Percentiles rank a stretch among this genome's conserved stretches.
phyloP scores from a whole-genome alignment of 2,797 vertebrate genomes.

The Enteromius paludinosus region DNA sequence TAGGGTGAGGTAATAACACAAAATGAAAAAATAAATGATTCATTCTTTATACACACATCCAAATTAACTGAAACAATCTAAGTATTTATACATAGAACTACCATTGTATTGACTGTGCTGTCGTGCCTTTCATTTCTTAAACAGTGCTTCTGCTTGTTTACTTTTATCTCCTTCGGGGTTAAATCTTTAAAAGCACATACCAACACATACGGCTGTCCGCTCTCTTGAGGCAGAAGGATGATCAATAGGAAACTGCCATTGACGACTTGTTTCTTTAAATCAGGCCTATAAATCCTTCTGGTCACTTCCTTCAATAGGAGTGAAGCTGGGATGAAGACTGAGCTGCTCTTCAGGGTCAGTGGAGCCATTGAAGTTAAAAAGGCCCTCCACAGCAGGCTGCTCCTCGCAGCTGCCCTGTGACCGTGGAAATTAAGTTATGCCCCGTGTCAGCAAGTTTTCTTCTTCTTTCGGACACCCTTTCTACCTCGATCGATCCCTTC shows the following conservation, averaged over 20 bases:
- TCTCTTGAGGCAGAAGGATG: conserved; percentile 32
- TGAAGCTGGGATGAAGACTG: conserved; percentile 85
- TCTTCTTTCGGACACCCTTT: conserved; percentile 76
- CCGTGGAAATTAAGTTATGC: conserved; percentile 99
- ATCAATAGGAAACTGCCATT: conserved; percentile 46
- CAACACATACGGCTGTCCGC: conserved; percentile 11
- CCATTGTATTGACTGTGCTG: neutral
- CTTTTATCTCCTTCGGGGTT: conserved; percentile 39
- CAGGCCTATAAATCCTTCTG: conserved; percentile 95
- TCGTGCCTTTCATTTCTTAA: conserved; percentile 15
- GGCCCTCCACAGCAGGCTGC: conserved; percentile 98
- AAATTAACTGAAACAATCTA: neutral
- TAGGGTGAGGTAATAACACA: neutral
- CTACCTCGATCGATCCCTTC: conserved; percentile 69
- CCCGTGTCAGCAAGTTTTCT: conserved; percentile 97
- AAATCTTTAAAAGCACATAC: conserved; percentile 43
- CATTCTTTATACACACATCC: neutral
- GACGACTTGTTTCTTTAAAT: conserved; percentile 93
- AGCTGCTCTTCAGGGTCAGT: conserved; percentile 98
- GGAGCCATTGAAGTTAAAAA: conserved; percentile 99
- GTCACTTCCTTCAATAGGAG: conserved; percentile 90
- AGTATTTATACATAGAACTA: conserved; percentile 11
- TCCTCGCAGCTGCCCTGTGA: conserved; percentile 98
- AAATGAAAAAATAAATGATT: neutral
- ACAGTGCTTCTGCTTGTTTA: conserved; percentile 26